Evolutionary conservation across 1,140 invertebrate species (phyloP), one percentile per base, ranked within the genome.

Genomic region (Latrodectus geometricus): DNA sequence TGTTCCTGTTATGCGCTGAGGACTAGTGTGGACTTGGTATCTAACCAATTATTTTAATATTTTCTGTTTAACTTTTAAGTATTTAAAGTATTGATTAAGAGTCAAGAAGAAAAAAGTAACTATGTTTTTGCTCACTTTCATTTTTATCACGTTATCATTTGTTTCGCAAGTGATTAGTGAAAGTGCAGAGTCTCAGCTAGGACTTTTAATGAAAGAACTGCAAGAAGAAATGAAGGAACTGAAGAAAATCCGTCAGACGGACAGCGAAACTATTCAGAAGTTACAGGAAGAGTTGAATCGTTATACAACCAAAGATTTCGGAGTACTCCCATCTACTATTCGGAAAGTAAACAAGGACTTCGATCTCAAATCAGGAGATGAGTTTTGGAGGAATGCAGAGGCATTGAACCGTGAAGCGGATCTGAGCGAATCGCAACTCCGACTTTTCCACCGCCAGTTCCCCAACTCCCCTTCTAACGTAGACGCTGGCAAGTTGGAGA

Each of bases 141-240:
- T 52, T 65, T 23, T 77, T 9, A 52, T 77, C 4, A 48, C 23
- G 17, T 66, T 49, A 0, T 9, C 65, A 11, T 61, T 35, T 35
- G 5, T 5, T 61, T 61, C 20, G 65, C 77, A 79, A 20, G 77
- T 14, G 35, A 12, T 66, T 49, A 9, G 61, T 8, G 77, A 68
- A 68, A 48, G 17, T 15, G 23, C 68, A 48, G n/a, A 23, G 21
- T 61, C 66, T 17, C 49, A 66, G 4, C 48, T 84, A 4, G 61
- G 35, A 69, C 20, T 49, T 52, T 65, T 84, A 23, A 49, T 84
- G 8, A 76, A 76, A 20, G 73, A 52, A 14, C 61, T 84, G 4
- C 82, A 84, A 52, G 20, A 15, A 14, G 72, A 84, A 35, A 56
- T 84, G 72, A 76, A 21, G 15, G 82, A 75, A 68, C 20, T 84